A percentile compares a stretch with the other conserved stretches of the same genome.
Conservation (phyloP, 2,113 vertebrate species). For the Oreochromis spilurus region DNA sequence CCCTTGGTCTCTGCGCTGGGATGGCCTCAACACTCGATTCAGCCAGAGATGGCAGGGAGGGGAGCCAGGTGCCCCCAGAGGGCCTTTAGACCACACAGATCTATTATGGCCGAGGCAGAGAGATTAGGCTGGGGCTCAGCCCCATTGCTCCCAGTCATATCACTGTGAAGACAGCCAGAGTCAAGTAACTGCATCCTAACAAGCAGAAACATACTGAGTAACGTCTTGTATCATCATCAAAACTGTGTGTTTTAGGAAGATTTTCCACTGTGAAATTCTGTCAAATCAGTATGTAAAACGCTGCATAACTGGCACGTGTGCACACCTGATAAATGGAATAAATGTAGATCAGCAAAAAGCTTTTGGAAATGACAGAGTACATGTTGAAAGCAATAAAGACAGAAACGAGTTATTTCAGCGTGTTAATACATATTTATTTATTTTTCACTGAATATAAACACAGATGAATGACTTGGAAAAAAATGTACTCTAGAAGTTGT, state of each 20-base stretch:
- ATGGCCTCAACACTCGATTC: slow-evolving; percentile 59
- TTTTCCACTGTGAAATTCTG: not conserved
- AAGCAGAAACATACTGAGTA: slow-evolving; percentile 28
- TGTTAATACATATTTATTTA: not conserved
- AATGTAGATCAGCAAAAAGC: not conserved
- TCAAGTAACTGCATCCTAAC: slow-evolving; percentile 40
- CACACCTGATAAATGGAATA: not conserved
- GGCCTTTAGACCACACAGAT: slow-evolving; percentile 36
- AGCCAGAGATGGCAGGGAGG: slow-evolving; percentile 56
- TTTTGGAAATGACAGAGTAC: not conserved
- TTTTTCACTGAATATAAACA: not conserved
- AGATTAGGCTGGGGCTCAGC: slow-evolving; percentile 10
- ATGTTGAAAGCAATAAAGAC: not conserved
- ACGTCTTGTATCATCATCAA: slow-evolving; percentile 1
- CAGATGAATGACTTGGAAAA: not conserved
- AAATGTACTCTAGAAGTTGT: not conserved
- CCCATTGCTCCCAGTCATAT: slow-evolving; percentile 23
- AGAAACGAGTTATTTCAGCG: not conserved
- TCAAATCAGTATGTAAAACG: not conserved
- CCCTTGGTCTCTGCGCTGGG: slow-evolving; percentile 58
- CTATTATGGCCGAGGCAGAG: slow-evolving; percentile 27
- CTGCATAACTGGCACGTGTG: not conserved
- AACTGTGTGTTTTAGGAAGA: slow-evolving; percentile 6
- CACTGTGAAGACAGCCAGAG: slow-evolving; percentile 35
- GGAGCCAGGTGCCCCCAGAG: slow-evolving; percentile 64